Base-by-base conservation (phyloP, 2,888 invertebrate genomes). In the Lycia hirtaria region DNA sequence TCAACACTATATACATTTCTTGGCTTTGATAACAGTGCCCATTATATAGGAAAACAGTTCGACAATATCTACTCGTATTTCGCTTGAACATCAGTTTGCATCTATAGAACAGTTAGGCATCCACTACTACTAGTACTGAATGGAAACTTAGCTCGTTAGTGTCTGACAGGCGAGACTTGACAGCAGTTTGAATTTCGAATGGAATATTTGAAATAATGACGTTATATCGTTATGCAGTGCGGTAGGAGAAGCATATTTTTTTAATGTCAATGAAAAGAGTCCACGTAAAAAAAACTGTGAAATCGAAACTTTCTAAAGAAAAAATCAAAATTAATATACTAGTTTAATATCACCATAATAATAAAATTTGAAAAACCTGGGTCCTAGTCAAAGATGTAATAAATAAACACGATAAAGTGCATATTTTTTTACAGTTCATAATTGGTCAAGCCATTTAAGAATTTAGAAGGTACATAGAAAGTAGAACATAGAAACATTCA, bases 91-190 rank as follows among this genome's bases (percentile, higher is more conserved):
- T 62, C 52, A 58, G 58, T 58, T 51, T 37, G 43, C 41, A 53
- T 47, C 49, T 60, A 50, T 35, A 41, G 38, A 51, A 38, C 9
- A 12, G 40, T 30, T 30, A 35, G 14, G 20, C 30, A 44, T 30
- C 44, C 20, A 33, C 44, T 30, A 33, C 44, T 35, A 37, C 47
- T 47, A 15, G 48, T 47, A 20, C 54, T 52, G 56, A 57, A 54
- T 51, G 33, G 51, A 50, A 69, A 69, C 66, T 67, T 66, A 40
- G 51, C 62, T 67, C 69, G 62, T 69, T 69, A 69, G 60, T 38
- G 52, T 37, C 52, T 49, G 56, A 59, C 54, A 40, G 59, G 59
- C 62, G 15, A 44, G 48, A 48, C 64, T 49, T 53, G 48, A 49
- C 54, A 52, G 40, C 45, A 64, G 57, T 60, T 64, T 53, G 55